Base-by-base conservation (phyloP, 2,113 vertebrate genomes). In the Phyllostomus hastatus region DNA sequence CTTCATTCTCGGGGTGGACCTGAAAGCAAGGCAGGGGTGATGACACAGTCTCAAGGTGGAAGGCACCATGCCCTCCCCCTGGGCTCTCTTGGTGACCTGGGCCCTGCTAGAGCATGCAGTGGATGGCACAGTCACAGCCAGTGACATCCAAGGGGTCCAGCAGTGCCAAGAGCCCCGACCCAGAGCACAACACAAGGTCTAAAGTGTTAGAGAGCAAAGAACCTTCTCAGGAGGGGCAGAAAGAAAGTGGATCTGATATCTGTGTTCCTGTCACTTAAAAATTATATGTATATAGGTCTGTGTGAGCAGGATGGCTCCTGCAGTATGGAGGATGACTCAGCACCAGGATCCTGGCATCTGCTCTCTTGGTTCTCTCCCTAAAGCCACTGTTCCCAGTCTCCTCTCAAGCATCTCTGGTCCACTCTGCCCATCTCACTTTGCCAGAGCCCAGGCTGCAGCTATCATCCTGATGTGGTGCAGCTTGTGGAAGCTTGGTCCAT, bases 1-100 rank as follows among this genome's bases (percentile, higher is more conserved):
- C 98, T 78, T 99, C 99, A 0, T 99, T 99, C 93, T 99, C 99
- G 0, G 99, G 99, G 88, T 99, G 99, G 80, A 99, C 99, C 99
- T 99, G 95, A 86, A 94, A 91, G 73, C 96, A 86, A 90, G 59
- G 76, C 17, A 81, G 10, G 91, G 69, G 41, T 0, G 16, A 16
- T 22, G 10, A 7, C 0, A 28, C 2, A 4, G 67, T 54, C 76
- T 95, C 43, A 38, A 22, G 1, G 7, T 0, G 33, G 15, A 64
- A 26, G 10, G 4, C 0, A 4, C 33, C 28, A 1, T 5, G 41
- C 1, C 85, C 59, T 33, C 26, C 57, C 2, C 19, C 33, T 0
- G 20, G 52, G 11, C 67, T 50, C 31, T 61, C 54, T 54, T 4
- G 5, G 33, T 0, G n/a, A 57, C 41, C 22, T 57, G 59, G 31